These are phyloP conservation scores for Crotophaga sulcirostris DNA, from an alignment of 2,113 vertebrate species.

Conservation along the genomic window DNA sequence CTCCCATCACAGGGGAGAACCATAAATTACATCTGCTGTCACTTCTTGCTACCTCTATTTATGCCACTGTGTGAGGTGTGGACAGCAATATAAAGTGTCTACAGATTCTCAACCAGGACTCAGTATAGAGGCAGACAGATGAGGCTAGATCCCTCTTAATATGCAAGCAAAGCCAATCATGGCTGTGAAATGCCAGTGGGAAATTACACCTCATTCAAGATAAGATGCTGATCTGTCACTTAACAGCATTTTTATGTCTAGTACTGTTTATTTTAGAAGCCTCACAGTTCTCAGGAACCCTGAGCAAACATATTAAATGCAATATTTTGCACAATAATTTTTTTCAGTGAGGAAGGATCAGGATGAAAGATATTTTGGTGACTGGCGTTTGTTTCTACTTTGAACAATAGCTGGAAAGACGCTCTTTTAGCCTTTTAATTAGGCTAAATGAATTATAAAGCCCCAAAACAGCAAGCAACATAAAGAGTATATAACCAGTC, in stretches of 20 bases:
- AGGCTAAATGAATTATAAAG: not conserved
- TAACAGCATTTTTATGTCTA: not conserved
- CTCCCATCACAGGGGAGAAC: not conserved
- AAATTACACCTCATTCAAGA: not conserved
- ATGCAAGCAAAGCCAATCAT: not conserved
- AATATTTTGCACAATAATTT: not conserved
- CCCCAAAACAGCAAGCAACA: not conserved
- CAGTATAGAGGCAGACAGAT: rapidly evolving
- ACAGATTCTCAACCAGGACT: not conserved
- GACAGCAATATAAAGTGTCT: not conserved
- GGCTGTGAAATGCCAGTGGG: not conserved
- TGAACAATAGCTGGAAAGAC: not conserved
- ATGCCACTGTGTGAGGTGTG: not conserved
- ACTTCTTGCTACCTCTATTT: not conserved
- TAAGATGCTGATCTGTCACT: not conserved
- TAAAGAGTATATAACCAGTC: not conserved
- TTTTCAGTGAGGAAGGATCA: rapidly evolving
- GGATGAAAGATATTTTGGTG: not conserved
- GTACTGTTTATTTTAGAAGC: not conserved
- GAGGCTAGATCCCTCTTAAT: not conserved
- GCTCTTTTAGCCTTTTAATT: not conserved
- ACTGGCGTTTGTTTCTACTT: not conserved
- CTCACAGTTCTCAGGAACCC: not conserved
- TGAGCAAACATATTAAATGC: not conserved
- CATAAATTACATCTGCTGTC: not conserved